A percentile compares a stretch with the other conserved stretches of the same genome.
phyloP scores from a whole-genome alignment of 2,797 vertebrate genomes.

The Cryptoprocta ferox region DNA sequence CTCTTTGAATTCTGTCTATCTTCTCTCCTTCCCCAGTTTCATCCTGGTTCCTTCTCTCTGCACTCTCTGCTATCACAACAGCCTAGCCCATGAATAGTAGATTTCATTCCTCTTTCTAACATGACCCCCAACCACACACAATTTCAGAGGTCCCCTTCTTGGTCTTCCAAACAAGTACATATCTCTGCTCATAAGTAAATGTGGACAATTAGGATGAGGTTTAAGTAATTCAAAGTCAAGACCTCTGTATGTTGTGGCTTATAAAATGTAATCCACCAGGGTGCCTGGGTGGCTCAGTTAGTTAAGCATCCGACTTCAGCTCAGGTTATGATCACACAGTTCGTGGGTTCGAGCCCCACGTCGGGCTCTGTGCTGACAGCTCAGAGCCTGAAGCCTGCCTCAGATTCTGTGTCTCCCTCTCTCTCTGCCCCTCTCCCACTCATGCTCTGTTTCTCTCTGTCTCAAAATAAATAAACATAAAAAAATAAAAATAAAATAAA shows the following conservation, averaged over 20 bases:
- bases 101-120: conserved; percentile 28
- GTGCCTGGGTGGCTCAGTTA: no score
- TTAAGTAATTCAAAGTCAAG: conserved; percentile 69
- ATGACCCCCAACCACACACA: background rate
- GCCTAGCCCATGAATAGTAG: background rate
- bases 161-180: background rate
- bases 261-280: conserved; percentile 70
- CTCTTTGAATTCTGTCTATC: background rate
- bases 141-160: conserved; percentile 29
- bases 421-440: no score
- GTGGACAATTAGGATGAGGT: conserved; percentile 65
- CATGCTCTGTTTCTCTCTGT: no score
- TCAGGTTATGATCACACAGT: no score
- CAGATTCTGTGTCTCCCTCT: no score
- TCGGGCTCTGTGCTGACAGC: no score
- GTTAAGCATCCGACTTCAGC: no score
- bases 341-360: no score
- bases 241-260: conserved; percentile 63
- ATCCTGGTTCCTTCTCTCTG: background rate
- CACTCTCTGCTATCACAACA: fast-evolving
- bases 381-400: no score
- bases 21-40: background rate
- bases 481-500: no score
- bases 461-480: no score
- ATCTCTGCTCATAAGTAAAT: background rate